These are phyloP conservation scores for Coturnix japonica DNA, from an alignment of 2,113 vertebrate species.

Conservation along the genomic window DNA sequence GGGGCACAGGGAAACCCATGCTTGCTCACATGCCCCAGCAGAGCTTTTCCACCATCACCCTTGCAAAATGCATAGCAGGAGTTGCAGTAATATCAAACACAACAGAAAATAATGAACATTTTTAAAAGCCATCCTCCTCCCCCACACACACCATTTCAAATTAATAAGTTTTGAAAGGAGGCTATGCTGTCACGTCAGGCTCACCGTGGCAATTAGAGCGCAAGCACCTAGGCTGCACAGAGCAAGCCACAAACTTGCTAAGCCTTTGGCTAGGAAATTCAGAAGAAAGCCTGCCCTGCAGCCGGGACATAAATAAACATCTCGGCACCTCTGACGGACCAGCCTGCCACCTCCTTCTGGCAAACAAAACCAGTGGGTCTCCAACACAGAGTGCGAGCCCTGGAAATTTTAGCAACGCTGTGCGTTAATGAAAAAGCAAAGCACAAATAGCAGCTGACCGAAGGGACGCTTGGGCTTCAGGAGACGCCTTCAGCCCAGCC, in stretches of 20 bases:
- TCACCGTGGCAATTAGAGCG: not conserved
- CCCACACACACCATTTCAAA: not conserved
- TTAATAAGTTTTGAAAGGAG: not conserved
- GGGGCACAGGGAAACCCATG: accelerated
- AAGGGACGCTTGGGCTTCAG: not conserved
- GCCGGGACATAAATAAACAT: not conserved
- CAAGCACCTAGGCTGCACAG: not conserved
- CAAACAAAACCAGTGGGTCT: not conserved
- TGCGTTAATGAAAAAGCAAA: not conserved
- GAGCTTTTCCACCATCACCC: not conserved
- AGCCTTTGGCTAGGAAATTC: not conserved
- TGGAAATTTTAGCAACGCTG: not conserved
- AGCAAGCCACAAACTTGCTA: not conserved
- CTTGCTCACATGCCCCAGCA: not conserved
- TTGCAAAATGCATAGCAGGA: not conserved
- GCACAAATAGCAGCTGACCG: not conserved
- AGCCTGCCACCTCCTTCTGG: accelerated
- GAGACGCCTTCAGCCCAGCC: not conserved
- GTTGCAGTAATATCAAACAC: not conserved
- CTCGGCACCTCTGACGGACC: not conserved
- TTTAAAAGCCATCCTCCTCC: not conserved
- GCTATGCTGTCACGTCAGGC: not conserved
- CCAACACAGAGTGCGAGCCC: not conserved
- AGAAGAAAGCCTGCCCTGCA: not conserved
- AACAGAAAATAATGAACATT: not conserved